phyloP scores from a whole-genome alignment of 2,113 vertebrate species.

The Empidonax alnorum region DNA sequence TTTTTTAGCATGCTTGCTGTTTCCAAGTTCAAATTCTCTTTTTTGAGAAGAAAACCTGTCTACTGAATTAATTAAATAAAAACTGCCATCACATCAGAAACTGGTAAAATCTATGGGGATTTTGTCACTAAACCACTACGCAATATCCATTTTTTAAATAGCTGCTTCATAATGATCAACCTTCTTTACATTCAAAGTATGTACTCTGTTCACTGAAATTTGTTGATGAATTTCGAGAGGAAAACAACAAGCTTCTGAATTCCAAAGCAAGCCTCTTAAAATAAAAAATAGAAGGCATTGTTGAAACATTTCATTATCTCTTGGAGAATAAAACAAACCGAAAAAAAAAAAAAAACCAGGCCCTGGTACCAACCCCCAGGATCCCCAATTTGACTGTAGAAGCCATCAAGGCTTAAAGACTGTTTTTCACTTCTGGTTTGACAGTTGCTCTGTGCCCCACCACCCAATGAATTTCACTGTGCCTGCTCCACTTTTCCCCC shows the following conservation, averaged over 20 bases:
- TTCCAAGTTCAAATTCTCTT: neutral
- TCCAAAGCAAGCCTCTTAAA: neutral
- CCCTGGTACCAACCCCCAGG: neutral
- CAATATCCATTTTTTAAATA: constrained; percentile 52
- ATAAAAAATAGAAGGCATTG: neutral
- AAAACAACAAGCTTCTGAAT: neutral
- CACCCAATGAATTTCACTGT: neutral
- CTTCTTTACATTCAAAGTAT: constrained; percentile 12
- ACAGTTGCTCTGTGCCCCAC: neutral
- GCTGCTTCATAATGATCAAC: constrained; percentile 28
- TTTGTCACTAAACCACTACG: constrained; percentile 40
- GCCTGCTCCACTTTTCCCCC: neutral
- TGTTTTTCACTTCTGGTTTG: neutral
- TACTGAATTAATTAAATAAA: constrained; percentile 55
- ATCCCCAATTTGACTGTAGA: neutral
- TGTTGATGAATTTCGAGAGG: constrained; percentile 14
- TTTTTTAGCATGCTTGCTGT: constrained; percentile 7
- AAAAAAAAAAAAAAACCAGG: neutral
- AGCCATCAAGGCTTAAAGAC: neutral
- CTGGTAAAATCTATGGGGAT: constrained; percentile 1
- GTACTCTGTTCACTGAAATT: neutral
- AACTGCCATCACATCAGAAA: constrained; percentile 56
- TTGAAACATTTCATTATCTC: neutral
- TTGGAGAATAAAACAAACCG: neutral
- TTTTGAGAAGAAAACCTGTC: constrained; percentile 44